Base-by-base conservation (phyloP, 2,888 invertebrate genomes). In the Fragum fragum region DNA sequence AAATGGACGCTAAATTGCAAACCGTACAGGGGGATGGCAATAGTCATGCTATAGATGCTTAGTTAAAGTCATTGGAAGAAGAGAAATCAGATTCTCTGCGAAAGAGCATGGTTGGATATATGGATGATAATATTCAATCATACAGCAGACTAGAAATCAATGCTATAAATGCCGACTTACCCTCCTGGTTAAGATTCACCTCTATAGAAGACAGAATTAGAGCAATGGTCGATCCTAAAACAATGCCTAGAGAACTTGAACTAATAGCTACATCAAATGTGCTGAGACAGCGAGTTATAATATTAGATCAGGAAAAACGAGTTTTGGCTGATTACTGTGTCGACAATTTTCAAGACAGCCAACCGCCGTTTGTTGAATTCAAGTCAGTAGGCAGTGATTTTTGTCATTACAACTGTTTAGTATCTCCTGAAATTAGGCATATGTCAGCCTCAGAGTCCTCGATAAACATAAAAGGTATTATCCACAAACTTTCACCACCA, bases 401-500 rank as follows among this genome's bases (percentile, higher is more conserved):
- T 53, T 7, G 53, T 7, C 53, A 53, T 53, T 53, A 53, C 53
- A 53, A 53, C 18, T 53, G 53, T 18, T 53, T 53, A 18, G 53
- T 53, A 53, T 21, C 18, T 53, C n/a, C 53, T 53, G 53, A 18
- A 53, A 21, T 21, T 53, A 21, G 53, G 53, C 21, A 53, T 53
- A 53, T 7, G n/a, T 21, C 53, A 16, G n/a, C n/a, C n/a, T n/a
- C n/a, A n/a, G 53, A 28, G 59, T 59, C 59, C 26, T 59, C 28
- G 59, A 59, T 26, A 59, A 18, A 66, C n/a, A 66, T 66, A 29
- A 66, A 66, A n/a, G 21, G 36, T 66, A 66, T 66, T 66, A 66
- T 66, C n/a, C 66, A 66, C n/a, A 7, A 5, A 66, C 32, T 66
- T 66, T 66, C 66, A 39, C 66, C 39, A 66, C 66, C 66, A 66